Evolutionary conservation across 1,140 invertebrate genomes (phyloP).

Genomic region (Zaprionus ghesquierei): DNA sequence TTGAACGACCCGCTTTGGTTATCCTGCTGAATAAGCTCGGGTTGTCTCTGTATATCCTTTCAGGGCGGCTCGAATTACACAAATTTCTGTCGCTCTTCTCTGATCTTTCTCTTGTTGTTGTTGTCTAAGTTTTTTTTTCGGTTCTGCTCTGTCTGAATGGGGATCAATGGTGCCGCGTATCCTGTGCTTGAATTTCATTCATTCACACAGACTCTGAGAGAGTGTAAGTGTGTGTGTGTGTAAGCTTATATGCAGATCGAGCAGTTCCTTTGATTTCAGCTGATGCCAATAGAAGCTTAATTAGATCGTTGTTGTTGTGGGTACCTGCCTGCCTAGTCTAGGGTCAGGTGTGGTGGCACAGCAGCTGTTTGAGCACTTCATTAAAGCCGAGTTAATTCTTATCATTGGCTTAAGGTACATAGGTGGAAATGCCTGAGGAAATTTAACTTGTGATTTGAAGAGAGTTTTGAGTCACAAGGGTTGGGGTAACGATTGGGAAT

Average conservation of each 20-base stretch:
- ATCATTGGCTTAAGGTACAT: not conserved
- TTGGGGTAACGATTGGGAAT: too few relatives aligned
- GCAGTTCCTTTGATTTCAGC: constrained; percentile 13
- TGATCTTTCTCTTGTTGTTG: constrained; percentile 37
- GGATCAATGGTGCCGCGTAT: constrained; percentile 68
- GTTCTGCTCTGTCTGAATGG: constrained; percentile 2
- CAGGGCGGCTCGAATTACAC: constrained; percentile 41
- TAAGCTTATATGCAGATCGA: constrained; percentile 40
- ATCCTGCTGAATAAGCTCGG: constrained; percentile 32
- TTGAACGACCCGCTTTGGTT: constrained; percentile 34
- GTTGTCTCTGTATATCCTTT: constrained; percentile 41
- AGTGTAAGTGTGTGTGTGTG: not conserved
- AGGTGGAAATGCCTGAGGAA: too few relatives aligned
- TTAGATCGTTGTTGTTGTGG: constrained; percentile 50
- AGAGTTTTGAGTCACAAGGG: too few relatives aligned
- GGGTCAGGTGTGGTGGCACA: constrained; percentile 11
- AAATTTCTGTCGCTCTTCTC: constrained; percentile 31
- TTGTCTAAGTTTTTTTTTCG: constrained; percentile 1
- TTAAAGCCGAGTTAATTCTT: not conserved
- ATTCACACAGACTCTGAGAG: constrained; percentile 18
- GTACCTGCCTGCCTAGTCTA: constrained; percentile 9
- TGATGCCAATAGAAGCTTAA: constrained; percentile 58
- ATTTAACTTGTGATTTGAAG: too few relatives aligned
- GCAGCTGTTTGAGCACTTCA: constrained; percentile 1
- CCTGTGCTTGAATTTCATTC: constrained; percentile 75